Base-by-base conservation (phyloP, 2,797 vertebrate genomes). In the Heterohyrax brucei region DNA sequence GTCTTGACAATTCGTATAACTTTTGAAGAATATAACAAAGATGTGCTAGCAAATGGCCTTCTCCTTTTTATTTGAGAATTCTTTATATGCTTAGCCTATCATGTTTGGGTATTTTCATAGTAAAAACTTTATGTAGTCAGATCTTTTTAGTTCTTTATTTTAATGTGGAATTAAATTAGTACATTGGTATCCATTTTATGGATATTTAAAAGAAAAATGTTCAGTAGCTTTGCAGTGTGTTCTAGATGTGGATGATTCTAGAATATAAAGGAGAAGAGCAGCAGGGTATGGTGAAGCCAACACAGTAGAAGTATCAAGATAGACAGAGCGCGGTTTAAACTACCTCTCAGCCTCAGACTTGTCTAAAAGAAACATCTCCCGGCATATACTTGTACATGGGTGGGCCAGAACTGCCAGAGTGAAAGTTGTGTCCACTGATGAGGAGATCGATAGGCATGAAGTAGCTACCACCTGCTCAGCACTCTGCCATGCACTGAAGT, bases 271-370 rank as follows among this genome's bases (percentile, higher is more conserved):
- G 26, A 24, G 28, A 44, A 26, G 26, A 39, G n/a, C 24, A 9
- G n/a, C 61, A 18, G 28, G 87, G 46, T 14, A 24, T 13, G 48
- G 33, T 68, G 48, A 19, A 14, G 5, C 9, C 16, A 30, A 48
- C 2, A 2, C 18, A 10, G 0, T 39, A 2, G 21, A 2, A 64
- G 46, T 30, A 44, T 24, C 3, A 1, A 0, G 53, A 10, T 26
- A n/a, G 10, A 24, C 9, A 53, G 1, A 3, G 5, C 14, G 6
- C 30, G 28, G 14, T 48, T 16, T 73, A 1, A 73, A 26, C 66
- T 59, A 4, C 4, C 21, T 73, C 21, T 62, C 53, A 73, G 77
- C 28, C n/a, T 73, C 53, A 19, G 0, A 13, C 19, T 10, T 19
- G 10, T 19, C 4, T 4, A 7, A 53, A 39, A 91, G 50, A n/a